phyloP scores from a whole-genome alignment of 2,888 invertebrate genomes.

The Orthosia gothica region DNA sequence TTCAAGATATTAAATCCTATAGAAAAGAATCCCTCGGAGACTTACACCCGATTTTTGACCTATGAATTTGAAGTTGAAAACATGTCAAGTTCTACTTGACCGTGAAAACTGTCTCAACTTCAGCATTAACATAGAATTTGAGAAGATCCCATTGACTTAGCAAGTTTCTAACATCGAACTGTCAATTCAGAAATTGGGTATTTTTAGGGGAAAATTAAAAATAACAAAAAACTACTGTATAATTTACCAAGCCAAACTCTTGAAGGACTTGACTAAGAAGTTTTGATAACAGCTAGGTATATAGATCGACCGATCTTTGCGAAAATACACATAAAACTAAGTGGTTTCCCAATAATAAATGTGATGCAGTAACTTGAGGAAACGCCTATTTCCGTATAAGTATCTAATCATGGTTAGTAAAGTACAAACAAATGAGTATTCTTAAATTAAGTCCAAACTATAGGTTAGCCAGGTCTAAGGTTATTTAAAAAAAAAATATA shows the following conservation, averaged over 20 bases:
- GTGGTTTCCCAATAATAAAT: constrained; percentile 17
- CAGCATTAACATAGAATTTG: no score
- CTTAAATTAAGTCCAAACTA: no score
- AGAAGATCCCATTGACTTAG: no score
- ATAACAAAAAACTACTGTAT: no score
- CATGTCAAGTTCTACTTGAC: no score
- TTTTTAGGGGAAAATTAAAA: no score
- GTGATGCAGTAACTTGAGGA: constrained; percentile 2
- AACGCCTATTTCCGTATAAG: constrained; percentile 15
- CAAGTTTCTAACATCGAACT: no score
- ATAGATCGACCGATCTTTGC: constrained; percentile 1
- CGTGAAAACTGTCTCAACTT: no score
- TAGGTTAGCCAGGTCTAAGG: not conserved
- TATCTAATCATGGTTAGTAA: not conserved
- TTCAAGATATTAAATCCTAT: not conserved
- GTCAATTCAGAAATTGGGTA: no score
- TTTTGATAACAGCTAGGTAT: not conserved
- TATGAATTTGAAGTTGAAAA: not conserved
- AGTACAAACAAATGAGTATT: not conserved
- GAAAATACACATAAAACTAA: constrained; percentile 2
- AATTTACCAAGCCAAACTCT: not conserved
- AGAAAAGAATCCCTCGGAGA: not conserved
- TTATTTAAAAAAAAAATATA: no score
- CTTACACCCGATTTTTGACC: no score
- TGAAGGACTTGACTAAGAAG: not conserved